Percentiles rank a stretch among this genome's conserved stretches.
Evolutionary conservation across 2,888 invertebrate species (phyloP).

Genomic region (Ceramica pisi): DNA sequence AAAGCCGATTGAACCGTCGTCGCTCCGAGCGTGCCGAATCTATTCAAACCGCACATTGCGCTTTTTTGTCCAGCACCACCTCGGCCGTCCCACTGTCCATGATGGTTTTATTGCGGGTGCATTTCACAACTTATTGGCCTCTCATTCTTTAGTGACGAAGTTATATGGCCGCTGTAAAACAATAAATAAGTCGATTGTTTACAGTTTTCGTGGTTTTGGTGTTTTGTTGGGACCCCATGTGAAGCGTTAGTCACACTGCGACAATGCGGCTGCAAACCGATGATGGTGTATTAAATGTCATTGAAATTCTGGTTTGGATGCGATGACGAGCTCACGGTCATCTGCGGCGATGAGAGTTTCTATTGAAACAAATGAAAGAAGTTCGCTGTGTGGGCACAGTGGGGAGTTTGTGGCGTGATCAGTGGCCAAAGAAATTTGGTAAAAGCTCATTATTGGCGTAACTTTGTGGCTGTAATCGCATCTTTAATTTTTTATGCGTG

Average conservation of each 20-base stretch:
- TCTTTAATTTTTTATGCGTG: conserved; percentile 63
- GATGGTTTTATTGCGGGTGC: conserved; percentile 88
- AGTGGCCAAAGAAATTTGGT: conserved; percentile 68
- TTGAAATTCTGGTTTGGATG: conserved; percentile 77
- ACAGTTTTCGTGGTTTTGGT: conserved; percentile 80
- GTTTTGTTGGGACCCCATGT: conserved; percentile 82
- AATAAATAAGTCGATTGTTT: conserved; percentile 88
- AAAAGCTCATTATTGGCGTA: conserved; percentile 76
- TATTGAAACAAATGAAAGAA: conserved; percentile 76
- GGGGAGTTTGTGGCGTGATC: conserved; percentile 74
- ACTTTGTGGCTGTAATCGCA: conserved; percentile 68
- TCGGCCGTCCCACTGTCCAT: conserved; percentile 76
- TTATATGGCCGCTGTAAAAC: conserved; percentile 88
- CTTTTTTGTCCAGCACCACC: conserved; percentile 71
- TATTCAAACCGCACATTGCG: conserved; percentile 76
- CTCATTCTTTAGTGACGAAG: conserved; percentile 82
- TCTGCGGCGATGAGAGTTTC: conserved; percentile 72
- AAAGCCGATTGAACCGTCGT: conserved; percentile 75
- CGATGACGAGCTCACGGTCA: conserved; percentile 75
- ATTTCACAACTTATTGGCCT: conserved; percentile 83
- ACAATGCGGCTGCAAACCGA: conserved; percentile 77
- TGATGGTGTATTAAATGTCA: conserved; percentile 79
- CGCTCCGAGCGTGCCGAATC: conserved; percentile 84
- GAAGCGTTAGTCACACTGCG: conserved; percentile 78
- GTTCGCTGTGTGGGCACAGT: conserved; percentile 69